Percentiles rank a stretch among this genome's conserved stretches.
These are phyloP conservation scores for Chymomyza amoena DNA, from an alignment of 2,888 invertebrate species.

Conservation along the genomic window DNA sequence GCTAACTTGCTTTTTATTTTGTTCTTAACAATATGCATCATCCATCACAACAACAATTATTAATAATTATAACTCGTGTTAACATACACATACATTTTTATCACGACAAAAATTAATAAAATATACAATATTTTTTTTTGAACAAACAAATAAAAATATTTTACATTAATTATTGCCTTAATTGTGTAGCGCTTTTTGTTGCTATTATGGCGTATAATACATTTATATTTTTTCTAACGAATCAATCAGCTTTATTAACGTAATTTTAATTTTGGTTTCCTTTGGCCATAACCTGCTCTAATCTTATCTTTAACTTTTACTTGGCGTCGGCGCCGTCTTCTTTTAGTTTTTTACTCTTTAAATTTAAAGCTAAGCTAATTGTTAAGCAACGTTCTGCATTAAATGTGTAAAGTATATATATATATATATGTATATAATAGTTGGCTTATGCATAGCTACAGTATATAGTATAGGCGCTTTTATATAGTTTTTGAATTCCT, in stretches of 20 bases:
- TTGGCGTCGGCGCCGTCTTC: not conserved
- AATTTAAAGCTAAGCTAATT: conserved; percentile 62
- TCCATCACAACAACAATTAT: conserved; percentile 54
- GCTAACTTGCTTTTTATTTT: conserved; percentile 27
- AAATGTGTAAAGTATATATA: not conserved
- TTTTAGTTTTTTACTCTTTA: not conserved
- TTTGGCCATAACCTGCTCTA: conserved; percentile 37
- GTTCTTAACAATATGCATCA: conserved; percentile 11
- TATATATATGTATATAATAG: conserved; percentile 24
- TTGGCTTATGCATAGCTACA: conserved; percentile 54
- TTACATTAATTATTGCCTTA: conserved; percentile 23
- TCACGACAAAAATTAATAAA: conserved; percentile 22
- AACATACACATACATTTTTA: conserved; percentile 30
- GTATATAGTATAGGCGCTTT: conserved; percentile 9
- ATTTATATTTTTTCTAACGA: conserved; percentile 14
- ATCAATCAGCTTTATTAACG: conserved; percentile 1
- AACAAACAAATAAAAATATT: conserved; percentile 18
- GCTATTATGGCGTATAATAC: conserved; percentile 18
- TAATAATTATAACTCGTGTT: conserved; percentile 17
- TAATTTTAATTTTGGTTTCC: conserved; percentile 36
- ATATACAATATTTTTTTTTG: conserved; percentile 10
- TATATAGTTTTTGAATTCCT: not conserved
- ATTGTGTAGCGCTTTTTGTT: conserved; percentile 13
- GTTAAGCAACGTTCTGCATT: conserved; percentile 13
- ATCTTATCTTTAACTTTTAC: conserved; percentile 42